Conservation (phyloP, 2,797 vertebrate species). For the Cyclura pinguis region DNA sequence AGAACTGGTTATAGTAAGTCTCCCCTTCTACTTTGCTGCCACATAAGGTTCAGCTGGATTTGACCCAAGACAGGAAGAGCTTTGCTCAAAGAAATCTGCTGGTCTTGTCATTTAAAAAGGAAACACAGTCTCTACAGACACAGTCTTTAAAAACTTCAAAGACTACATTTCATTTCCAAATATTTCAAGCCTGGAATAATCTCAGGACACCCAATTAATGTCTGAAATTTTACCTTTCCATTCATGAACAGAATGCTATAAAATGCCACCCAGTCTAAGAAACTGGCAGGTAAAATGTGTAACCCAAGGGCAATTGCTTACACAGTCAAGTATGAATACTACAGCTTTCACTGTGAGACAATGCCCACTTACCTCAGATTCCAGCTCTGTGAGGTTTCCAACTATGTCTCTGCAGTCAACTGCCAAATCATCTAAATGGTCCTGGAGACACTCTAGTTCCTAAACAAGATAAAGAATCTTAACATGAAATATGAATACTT, state of each 20-base stretch:
- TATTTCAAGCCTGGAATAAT: background rate
- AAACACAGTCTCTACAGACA: no score
- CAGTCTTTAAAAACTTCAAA: background rate
- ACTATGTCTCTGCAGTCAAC: conserved; percentile 91
- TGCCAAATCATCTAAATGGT: conserved; percentile 92
- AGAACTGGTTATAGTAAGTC: background rate
- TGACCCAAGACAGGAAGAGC: background rate
- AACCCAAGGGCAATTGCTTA: background rate
- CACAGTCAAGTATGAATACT: background rate
- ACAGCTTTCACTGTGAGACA: background rate
- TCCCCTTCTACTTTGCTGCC: background rate
- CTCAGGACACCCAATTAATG: background rate
- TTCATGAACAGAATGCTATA: background rate
- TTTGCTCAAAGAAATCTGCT: background rate
- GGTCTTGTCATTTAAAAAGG: background rate
- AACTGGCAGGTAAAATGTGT: background rate
- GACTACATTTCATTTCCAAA: background rate
- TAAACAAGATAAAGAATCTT: conserved; percentile 60
- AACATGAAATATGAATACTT: background rate
- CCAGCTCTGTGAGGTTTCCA: conserved; percentile 94
- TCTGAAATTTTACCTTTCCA: background rate
- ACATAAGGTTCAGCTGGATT: background rate
- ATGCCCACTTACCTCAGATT: conserved; percentile 88
- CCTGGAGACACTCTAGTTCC: conserved; percentile 97
- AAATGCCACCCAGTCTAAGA: background rate